phyloP scores from a whole-genome alignment of 2,888 invertebrate species.

The Carterocephalus palaemon region DNA sequence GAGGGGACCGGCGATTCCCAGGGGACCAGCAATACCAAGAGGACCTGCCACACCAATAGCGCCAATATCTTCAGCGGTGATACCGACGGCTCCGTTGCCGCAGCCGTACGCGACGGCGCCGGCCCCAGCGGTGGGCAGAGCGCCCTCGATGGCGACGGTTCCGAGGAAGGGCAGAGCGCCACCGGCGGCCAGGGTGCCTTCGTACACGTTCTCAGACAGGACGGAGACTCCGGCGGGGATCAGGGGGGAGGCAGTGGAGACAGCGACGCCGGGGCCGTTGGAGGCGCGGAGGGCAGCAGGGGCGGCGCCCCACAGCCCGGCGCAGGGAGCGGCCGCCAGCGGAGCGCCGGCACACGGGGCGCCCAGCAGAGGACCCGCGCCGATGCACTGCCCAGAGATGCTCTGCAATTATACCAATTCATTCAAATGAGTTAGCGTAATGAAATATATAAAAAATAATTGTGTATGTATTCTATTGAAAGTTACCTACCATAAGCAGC shows the following conservation, averaged over 20 bases:
- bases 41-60: background rate
- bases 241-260: slow-evolving; percentile 37
- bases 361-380: slow-evolving; percentile 9
- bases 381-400: slow-evolving; percentile 32
- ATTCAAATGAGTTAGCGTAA: too few relatives aligned
- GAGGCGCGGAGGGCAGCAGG: slow-evolving; percentile 26
- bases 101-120: slow-evolving; percentile 35
- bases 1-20: too few relatives aligned
- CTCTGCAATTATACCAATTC: slow-evolving; percentile 28
- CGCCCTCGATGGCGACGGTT: slow-evolving; percentile 32
- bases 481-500: too few relatives aligned
- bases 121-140: slow-evolving; percentile 34
- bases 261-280: slow-evolving; percentile 31
- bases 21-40: background rate
- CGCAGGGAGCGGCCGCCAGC: slow-evolving; percentile 7
- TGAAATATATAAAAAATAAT: too few relatives aligned
- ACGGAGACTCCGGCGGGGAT: slow-evolving; percentile 31
- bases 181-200: slow-evolving; percentile 32
- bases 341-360: slow-evolving; percentile 2
- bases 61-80: slow-evolving; percentile 27
- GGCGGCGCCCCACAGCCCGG: background rate
- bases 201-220: slow-evolving; percentile 35
- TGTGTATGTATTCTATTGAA: too few relatives aligned
- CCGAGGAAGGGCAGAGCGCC: slow-evolving; percentile 33
- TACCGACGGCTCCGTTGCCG: slow-evolving; percentile 32